Evolutionary conservation across 2,113 vertebrate genomes (phyloP).

Genomic region (Puffinus mauretanicus): DNA sequence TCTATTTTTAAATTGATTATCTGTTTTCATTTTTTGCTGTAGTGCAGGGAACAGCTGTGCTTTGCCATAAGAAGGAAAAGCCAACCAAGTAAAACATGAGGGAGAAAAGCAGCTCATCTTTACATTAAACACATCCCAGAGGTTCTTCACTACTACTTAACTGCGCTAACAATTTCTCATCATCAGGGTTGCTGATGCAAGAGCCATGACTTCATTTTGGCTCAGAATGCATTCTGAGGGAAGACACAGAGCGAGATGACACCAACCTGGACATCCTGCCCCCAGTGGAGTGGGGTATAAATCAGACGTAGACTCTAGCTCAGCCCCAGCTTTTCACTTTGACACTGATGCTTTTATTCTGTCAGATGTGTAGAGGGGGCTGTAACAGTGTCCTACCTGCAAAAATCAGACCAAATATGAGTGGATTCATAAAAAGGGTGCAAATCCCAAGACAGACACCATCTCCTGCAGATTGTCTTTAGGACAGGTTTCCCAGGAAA

Average conservation of each 20-base stretch:
- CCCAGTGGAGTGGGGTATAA: not conserved
- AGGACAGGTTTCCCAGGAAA: not conserved
- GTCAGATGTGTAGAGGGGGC: not conserved
- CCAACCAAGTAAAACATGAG: not conserved
- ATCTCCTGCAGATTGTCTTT: not conserved
- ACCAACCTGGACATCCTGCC: not conserved
- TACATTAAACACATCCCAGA: not conserved
- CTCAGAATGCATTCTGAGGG: not conserved
- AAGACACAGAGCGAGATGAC: not conserved
- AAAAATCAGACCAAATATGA: not conserved
- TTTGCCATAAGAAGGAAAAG: not conserved
- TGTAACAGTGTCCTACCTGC: not conserved
- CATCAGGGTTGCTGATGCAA: not conserved
- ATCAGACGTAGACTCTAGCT: not conserved
- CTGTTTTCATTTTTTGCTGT: not conserved
- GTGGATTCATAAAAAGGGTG: not conserved
- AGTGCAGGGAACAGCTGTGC: not conserved
- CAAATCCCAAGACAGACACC: not conserved
- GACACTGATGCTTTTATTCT: not conserved
- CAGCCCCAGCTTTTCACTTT: not conserved
- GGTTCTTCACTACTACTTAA: not conserved
- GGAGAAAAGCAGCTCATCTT: not conserved
- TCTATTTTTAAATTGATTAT: slow-evolving; percentile 6
- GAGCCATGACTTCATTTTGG: not conserved
- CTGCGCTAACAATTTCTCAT: not conserved